Evolutionary conservation across 1,140 invertebrate species (phyloP), one percentile per base, ranked within the genome.

Genomic region (Anoplophora glabripennis): DNA sequence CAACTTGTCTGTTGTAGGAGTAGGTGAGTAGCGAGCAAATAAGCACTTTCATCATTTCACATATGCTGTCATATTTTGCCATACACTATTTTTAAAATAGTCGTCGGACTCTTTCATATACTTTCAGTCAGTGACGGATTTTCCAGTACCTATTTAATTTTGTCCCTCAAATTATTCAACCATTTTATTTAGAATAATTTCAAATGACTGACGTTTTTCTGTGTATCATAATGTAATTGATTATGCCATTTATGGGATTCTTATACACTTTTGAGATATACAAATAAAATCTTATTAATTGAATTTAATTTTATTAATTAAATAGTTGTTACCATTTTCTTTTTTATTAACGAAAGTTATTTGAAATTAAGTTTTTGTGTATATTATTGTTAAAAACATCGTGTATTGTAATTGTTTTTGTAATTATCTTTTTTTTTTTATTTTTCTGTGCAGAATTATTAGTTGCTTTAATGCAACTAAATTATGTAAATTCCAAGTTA

Each of bases 1-100:
- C 77, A 79, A 82, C 75, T 78, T 84, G 78, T 83, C 83, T 80
- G 73, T 75, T 79, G 73, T 75, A 60, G 73, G 74, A 71, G 83
- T 84, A 79, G 84, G 83, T 81, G 82, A 84, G 80, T 84, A 84
- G 77, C 78, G 74, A 72, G 75, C 78, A 82, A 79, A 79, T 80
- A 82, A 82, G 21, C 44, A 57, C 36, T 18, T 34, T 34, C 40
- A 42, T 61, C 35, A 42, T 61, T 62, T 57, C 52, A 35, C 21
- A 44, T 45, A 35, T 61, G 52, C 53, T 62, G 54, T 54, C 59
- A 62, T 57, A 57, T 47, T 51, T 21, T 61, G 38, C 53, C 37
- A 57, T 49, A 47, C 37, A 37, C 21, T 33, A 48, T 48, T 44
- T 57, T 42, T 57, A 57, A 47, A 47, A 47, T 57, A 57, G 15